A percentile compares a stretch with the other conserved stretches of the same genome.
Evolutionary conservation across 2,113 vertebrate genomes (phyloP).

Genomic region (Lepus timidus): DNA sequence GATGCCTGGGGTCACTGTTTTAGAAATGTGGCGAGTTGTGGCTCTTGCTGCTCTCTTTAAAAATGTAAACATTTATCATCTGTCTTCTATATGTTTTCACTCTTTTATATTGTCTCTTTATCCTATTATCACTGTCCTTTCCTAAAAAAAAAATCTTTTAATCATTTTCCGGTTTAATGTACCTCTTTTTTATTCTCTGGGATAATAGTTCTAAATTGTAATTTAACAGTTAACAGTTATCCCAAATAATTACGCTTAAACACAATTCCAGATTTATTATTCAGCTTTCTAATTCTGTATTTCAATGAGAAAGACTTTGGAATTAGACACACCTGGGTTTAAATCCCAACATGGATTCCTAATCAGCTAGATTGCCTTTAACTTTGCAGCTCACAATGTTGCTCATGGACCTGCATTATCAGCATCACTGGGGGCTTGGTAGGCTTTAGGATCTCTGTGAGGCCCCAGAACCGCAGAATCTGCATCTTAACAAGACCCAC

Average conservation of each 20-base stretch:
- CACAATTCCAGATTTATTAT: background rate
- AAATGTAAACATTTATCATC: background rate
- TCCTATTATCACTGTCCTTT: background rate
- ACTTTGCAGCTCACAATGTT: background rate
- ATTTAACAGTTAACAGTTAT: background rate
- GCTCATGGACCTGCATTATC: background rate
- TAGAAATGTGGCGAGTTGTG: background rate
- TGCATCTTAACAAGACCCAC: background rate
- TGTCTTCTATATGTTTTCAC: background rate
- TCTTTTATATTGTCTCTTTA: conserved; percentile 10
- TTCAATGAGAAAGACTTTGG: conserved; percentile 6
- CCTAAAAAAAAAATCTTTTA: background rate
- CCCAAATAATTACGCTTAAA: background rate
- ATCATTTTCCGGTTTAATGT: background rate
- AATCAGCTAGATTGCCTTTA: background rate
- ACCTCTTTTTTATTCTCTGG: background rate
- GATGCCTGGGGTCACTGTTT: background rate
- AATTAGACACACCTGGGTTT: background rate
- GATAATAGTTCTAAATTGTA: conserved; percentile 23
- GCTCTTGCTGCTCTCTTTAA: background rate
- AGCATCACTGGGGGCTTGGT: background rate
- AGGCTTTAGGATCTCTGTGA: background rate
- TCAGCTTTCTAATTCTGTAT: background rate
- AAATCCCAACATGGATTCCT: background rate
- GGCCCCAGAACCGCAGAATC: background rate